Conservation (phyloP, 2,113 vertebrate species). For the Xyliphius kryptos region DNA sequence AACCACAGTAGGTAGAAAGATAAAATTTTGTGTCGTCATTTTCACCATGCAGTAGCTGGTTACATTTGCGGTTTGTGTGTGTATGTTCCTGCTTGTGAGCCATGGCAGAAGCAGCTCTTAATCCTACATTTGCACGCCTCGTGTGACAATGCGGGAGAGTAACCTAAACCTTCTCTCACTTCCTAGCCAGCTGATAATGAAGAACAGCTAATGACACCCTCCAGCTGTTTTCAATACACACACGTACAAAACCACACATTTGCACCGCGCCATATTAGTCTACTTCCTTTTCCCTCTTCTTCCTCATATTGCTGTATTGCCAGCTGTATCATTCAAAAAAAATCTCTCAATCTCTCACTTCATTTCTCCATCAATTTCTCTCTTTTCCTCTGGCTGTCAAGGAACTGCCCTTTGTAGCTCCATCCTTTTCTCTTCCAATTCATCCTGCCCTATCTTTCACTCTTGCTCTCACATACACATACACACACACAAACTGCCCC, state of each 20-base stretch:
- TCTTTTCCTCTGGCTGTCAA: constrained; percentile 39
- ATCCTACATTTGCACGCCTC: constrained; percentile 35
- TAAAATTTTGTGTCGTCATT: too few species aligned
- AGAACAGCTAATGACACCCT: constrained; percentile 45
- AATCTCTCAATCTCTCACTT: constrained; percentile 28
- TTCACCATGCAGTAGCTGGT: too few species aligned
- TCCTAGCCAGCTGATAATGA: constrained; percentile 35
- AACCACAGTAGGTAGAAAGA: too few species aligned
- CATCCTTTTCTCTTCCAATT: constrained; percentile 4
- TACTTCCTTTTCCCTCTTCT: constrained; percentile 1
- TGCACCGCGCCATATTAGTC: too few species aligned
- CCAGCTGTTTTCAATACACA: constrained; percentile 44
- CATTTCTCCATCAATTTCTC: constrained; percentile 11
- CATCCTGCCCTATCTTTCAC: too few species aligned
- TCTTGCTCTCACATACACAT: too few species aligned
- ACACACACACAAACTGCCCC: too few species aligned
- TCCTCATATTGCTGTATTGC: constrained; percentile 1
- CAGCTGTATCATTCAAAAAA: not conserved
- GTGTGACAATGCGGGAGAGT: constrained; percentile 36
- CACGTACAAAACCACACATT: constrained; percentile 5
- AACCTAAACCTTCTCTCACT: constrained; percentile 34
- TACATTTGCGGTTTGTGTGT: too few species aligned
- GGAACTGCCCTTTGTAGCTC: constrained; percentile 21
- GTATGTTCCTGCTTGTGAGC: too few species aligned
- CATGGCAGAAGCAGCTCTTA: constrained; percentile 28